Conservation (phyloP, 2,797 vertebrate genomes). For the Octomys mimax region DNA sequence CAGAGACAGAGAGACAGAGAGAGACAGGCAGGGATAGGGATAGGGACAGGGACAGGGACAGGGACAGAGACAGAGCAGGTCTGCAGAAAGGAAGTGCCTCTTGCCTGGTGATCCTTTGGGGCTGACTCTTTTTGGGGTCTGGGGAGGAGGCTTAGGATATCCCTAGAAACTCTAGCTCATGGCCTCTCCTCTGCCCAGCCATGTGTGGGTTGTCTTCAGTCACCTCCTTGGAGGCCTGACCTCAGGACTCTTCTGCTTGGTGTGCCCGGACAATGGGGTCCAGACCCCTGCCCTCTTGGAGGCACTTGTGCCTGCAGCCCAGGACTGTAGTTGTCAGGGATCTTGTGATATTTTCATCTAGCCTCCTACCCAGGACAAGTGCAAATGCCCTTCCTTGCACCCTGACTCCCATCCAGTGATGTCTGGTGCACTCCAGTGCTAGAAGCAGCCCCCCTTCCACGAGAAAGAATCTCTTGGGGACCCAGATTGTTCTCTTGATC, state of each 20-base stretch:
- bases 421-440: background rate
- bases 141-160: background rate
- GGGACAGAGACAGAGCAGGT: too few species aligned
- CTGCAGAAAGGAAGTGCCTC: background rate
- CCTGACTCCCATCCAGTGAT: fast-evolving
- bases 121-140: background rate
- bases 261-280: background rate
- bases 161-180: background rate
- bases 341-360: background rate
- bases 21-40: background rate
- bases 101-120: background rate
- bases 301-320: background rate
- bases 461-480: background rate
- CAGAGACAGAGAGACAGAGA: background rate
- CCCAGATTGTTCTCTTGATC: background rate
- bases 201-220: background rate
- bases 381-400: background rate
- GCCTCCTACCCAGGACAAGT: background rate
- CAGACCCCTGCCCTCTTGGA: background rate
- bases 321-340: background rate
- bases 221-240: background rate
- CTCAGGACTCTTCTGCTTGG: background rate
- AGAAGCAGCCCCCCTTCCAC: background rate
- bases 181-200: background rate
- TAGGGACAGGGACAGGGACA: background rate